Base-by-base conservation (phyloP, 1,140 invertebrate genomes). In the Chelonus insularis region DNA sequence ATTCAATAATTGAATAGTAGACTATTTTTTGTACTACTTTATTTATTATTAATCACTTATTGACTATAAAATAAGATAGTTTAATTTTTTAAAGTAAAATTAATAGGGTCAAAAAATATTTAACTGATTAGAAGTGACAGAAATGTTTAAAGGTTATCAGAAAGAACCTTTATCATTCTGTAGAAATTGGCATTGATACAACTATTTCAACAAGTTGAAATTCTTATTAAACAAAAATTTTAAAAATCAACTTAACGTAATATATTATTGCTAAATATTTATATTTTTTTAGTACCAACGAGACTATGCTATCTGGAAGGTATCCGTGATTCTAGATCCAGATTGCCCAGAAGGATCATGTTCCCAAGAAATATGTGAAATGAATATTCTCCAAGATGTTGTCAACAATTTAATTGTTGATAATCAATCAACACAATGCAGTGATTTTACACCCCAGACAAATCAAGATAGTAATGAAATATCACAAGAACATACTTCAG, bases 301-400 rank as follows among this genome's bases (percentile, higher is more conserved):
- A 8, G 71, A 74, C 1, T 70, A 71, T 5, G 43, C 62, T 4
- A 67, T 75, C 32, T 79, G 78, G 25, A 71, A 69, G 12, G 63
- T 82, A 2, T 74, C 70, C 0, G 57, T 80, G 11, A 72, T 77
- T 54, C 57, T 80, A 16, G 72, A 73, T 34, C 65, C 63, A 57
- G 62, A 63, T 48, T 80, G 78, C 37, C 57, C 71, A 9, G 41
- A 45, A 8, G 34, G 68, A 47, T 55, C 62, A 21, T 80, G 78
- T 70, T 62, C 69, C 5, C 67, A 58, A 18, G 74, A 80, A 54
- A 69, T 66, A 3, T 82, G 79, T 52, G 67, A 68, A 0, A 65
- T 82, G 4, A 72, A 79, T 14, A 25, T 80, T 1, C 71, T 71
- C 4, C 71, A 79, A 50, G 59, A 73, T 6, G 66, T 70, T 25